These are phyloP conservation scores for Pilophorus perplexus DNA, from an alignment of 2,888 invertebrate genomes.

Conservation along the genomic window DNA sequence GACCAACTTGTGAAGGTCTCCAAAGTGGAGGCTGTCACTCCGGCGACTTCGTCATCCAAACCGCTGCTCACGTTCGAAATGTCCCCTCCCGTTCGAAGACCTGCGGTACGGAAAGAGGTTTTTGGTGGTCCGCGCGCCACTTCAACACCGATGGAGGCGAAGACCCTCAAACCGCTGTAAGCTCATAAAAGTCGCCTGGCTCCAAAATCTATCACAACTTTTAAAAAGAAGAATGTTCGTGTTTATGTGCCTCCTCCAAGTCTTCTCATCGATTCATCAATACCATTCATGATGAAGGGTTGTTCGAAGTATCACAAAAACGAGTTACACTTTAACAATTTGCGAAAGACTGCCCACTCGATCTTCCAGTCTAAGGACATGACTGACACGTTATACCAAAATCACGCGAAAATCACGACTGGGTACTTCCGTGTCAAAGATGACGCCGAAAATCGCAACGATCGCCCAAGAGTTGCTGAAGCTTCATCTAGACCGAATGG, in stretches of 20 bases:
- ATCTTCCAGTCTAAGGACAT: slow-evolving; percentile 65
- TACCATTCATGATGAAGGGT: too few species aligned
- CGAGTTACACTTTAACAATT: slow-evolving; percentile 60
- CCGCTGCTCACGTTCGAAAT: too few species aligned
- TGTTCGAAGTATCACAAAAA: slow-evolving; percentile 57
- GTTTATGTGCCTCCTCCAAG: neutral
- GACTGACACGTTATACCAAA: slow-evolving; percentile 63
- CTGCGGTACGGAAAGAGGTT: too few species aligned
- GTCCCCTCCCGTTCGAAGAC: too few species aligned
- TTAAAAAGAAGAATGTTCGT: neutral
- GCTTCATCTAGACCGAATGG: too few species aligned
- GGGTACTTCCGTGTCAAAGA: slow-evolving; percentile 69
- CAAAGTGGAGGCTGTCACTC: neutral
- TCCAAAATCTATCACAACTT: too few species aligned
- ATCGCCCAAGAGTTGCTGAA: too few species aligned
- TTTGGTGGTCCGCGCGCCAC: too few species aligned
- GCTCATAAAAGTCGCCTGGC: too few species aligned
- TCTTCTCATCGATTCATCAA: neutral
- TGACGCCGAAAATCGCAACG: slow-evolving; percentile 78
- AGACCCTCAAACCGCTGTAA: too few species aligned
- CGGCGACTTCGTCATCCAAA: neutral
- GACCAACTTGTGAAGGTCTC: neutral
- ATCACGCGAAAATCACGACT: slow-evolving; percentile 70
- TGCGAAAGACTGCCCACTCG: slow-evolving; percentile 65
- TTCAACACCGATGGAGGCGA: too few species aligned